Evolutionary conservation across 2,113 vertebrate species (phyloP), one percentile per base, ranked within the genome.

Genomic region (Zosterops japonicus): DNA sequence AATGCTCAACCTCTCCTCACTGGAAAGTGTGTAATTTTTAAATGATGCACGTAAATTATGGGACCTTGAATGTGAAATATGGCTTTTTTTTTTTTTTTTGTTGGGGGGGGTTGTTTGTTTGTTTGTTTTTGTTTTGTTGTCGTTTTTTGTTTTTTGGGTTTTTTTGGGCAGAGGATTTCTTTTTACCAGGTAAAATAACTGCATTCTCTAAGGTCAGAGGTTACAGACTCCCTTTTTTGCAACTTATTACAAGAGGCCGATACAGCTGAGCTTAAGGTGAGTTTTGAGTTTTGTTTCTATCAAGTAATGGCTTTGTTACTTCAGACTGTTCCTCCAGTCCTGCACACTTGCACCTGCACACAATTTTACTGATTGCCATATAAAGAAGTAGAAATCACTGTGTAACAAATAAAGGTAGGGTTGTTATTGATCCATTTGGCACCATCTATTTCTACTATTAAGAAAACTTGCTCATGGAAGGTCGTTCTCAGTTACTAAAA

Each of bases 11-110:
- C 23, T 74, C 36, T 56, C 41, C 31, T 53, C 57, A 20, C 17
- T 28, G 46, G 12, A 33, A 83, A 83, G 4, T 12, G 18, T 0
- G 1, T 16, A 3, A 17, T 67, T 92, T 84, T 61, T 5, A 50
- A 84, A 68, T 39, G 22, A 63, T 12, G 14, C 2, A 14, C 5
- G 0, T 16, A 80, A 68, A 9, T 18, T 71, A 31, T 0, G 11
- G 36, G 46, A 65, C 21, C 17, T 65, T 39, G 35, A 89, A 53
- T 49, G 22, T 61, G n/a, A 42, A 55, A 13, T 7, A 9, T 3
- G 6, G 35, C 29, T 7, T n/a, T n/a, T n/a, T n/a, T n/a, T n/a
- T n/a, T n/a, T n/a, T n/a, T n/a, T n/a, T n/a, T n/a, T n/a, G n/a
- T n/a, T n/a, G n/a, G n/a, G n/a, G n/a, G n/a, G n/a, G n/a, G n/a